Evolutionary conservation across 2,113 vertebrate species (phyloP), one percentile per base, ranked within the genome.

Genomic region (Chelonoidis abingdonii): DNA sequence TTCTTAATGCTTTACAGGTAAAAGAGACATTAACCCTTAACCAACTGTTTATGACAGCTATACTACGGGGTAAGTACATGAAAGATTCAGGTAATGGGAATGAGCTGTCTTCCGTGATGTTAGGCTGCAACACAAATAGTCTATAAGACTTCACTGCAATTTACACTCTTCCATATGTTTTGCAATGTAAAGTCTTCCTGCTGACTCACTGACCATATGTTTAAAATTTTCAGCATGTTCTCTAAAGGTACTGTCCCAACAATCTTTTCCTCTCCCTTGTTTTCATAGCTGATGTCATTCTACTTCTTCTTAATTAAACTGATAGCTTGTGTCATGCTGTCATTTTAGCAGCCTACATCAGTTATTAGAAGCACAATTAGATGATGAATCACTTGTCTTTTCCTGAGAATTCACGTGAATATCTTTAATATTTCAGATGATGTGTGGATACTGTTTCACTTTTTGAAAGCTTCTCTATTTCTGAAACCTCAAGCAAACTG

Each of bases 331-430:
- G 22, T 83, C 89, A 72, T 92, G 83, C 89, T 90, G 69, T 92
- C 84, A 86, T 83, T 89, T 92, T 94, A 1, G 0, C 89, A 90
- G 53, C 54, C 91, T 95, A 83, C 62, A 92, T 89, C 62, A 0
- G 0, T 85, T 87, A 52, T 83, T 86, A 93, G 83, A 81, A 80
- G 38, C 16, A 21, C 50, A 86, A 86, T 89, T 88, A 84, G 93
- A 54, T 49, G 62, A 95, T 81, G 94, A 94, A 92, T 95, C 82
- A 89, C 84, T 91, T 93, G 10, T 93, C 83, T 97, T 96, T 97
- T 96, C 92, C 93, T 97, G 83, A 93, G 94, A 96, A 84, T 57
- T 54, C 83, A 84, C 94, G 94, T 92, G 80, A 95, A 83, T 80
- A 65, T 93, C 95, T 88, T 41, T 47, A 21, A 31, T 47, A 4